phyloP scores from a whole-genome alignment of 2,113 vertebrate genomes.

The Odobenus rosmarus region DNA sequence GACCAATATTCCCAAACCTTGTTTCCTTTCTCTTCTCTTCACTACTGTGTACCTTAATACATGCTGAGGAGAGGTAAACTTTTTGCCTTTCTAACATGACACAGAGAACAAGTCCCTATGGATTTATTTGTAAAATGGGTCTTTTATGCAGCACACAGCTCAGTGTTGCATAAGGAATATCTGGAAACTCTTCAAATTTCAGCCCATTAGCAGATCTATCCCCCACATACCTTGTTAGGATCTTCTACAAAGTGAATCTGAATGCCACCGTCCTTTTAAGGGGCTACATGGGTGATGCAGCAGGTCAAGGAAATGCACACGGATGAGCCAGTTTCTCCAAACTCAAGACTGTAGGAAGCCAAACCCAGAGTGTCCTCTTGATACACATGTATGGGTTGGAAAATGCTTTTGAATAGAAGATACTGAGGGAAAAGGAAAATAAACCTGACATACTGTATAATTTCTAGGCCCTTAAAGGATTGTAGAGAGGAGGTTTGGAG shows the following conservation, averaged over 20 bases:
- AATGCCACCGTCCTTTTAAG: not conserved
- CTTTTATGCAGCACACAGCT: not conserved
- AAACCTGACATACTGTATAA: not conserved
- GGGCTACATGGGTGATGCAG: not conserved
- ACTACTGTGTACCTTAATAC: not conserved
- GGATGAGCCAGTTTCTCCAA: not conserved
- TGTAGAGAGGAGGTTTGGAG: not conserved
- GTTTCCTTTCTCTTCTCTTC: not conserved
- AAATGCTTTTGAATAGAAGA: slow-evolving; percentile 14
- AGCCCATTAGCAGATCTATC: not conserved
- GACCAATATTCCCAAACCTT: not conserved
- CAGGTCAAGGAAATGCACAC: not conserved
- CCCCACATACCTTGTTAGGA: not conserved
- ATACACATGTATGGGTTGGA: not conserved
- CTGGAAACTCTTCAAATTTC: slow-evolving; percentile 29
- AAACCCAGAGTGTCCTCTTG: not conserved
- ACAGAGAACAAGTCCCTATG: not conserved
- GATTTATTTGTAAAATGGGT: not conserved
- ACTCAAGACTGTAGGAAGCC: not conserved
- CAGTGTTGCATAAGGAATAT: slow-evolving; percentile 6
- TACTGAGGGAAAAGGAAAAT: not conserved
- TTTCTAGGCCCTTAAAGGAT: not conserved
- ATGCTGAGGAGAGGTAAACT: not conserved
- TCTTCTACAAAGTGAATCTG: not conserved
- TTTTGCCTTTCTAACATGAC: not conserved